Evolutionary conservation across 2,888 invertebrate genomes (phyloP).

Genomic region (Rhamnusium bicolor): DNA sequence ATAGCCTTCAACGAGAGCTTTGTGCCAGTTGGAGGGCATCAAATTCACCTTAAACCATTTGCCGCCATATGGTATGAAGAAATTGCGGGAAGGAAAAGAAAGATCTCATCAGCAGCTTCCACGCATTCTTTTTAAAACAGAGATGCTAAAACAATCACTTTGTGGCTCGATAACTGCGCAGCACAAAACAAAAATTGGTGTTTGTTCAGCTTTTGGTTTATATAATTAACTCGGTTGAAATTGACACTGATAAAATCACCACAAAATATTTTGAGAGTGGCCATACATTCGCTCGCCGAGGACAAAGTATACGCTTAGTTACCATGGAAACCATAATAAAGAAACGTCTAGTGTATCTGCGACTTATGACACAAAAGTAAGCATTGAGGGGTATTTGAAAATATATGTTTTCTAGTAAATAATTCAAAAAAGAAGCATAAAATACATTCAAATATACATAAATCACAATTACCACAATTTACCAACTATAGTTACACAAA

Average conservation of each 20-base stretch:
- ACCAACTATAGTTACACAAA: too few species aligned
- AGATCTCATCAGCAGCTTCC: constrained; percentile 41
- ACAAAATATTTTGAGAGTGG: constrained; percentile 20
- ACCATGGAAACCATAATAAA: too few species aligned
- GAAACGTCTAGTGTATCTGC: too few species aligned
- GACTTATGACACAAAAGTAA: too few species aligned
- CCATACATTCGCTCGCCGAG: too few species aligned
- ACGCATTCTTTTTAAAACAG: constrained; percentile 22
- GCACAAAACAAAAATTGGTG: background rate
- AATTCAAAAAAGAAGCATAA: too few species aligned
- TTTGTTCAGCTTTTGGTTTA: background rate
- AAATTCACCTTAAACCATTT: constrained; percentile 24
- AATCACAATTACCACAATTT: too few species aligned
- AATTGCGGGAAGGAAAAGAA: too few species aligned
- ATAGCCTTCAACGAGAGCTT: constrained; percentile 41
- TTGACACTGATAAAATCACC: constrained; percentile 4
- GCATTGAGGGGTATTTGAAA: too few species aligned
- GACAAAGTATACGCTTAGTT: too few species aligned
- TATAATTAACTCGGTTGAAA: constrained; percentile 21
- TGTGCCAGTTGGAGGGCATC: constrained; percentile 24
- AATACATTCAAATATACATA: too few species aligned
- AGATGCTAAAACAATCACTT: constrained; percentile 11
- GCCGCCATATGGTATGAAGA: constrained; percentile 57
- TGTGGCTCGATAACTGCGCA: constrained; percentile 24
- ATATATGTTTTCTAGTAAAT: too few species aligned